Percentiles rank a stretch among this genome's conserved stretches.
These are phyloP conservation scores for Spermophilus dauricus DNA, from an alignment of 2,113 vertebrate genomes.

Conservation along the genomic window DNA sequence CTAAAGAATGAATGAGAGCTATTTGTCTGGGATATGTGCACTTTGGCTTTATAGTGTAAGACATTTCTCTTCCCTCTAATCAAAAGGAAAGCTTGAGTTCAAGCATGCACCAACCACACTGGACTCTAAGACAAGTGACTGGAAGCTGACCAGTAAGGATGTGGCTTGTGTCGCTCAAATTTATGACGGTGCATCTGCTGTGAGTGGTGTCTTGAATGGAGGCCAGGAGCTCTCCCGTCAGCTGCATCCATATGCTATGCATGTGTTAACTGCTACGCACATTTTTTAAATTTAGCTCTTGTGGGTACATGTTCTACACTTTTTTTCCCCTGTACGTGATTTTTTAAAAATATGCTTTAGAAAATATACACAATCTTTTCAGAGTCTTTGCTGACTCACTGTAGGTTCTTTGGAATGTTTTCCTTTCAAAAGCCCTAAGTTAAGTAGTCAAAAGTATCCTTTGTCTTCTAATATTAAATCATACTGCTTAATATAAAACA, in stretches of 20 bases:
- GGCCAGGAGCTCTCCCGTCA: constrained; percentile 88
- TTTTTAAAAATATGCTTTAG: constrained; percentile 76
- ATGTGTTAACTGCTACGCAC: constrained; percentile 89
- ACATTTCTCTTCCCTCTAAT: constrained; percentile 54
- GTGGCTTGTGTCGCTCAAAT: constrained; percentile 86
- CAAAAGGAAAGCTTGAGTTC: constrained; percentile 60
- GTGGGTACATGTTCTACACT: constrained; percentile 89
- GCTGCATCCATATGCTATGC: constrained; percentile 88
- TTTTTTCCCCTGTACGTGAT: constrained; percentile 82
- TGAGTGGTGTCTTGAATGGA: constrained; percentile 88
- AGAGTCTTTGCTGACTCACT: constrained; percentile 75
- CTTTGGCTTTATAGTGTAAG: constrained; percentile 22
- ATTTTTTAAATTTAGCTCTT: constrained; percentile 90
- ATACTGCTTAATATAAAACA: not conserved
- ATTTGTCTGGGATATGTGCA: not conserved
- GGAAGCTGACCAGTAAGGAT: constrained; percentile 84
- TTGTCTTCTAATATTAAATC: constrained; percentile 61
- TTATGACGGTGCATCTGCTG: constrained; percentile 87
- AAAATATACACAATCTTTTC: constrained; percentile 86
- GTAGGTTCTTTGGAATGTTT: constrained; percentile 63
- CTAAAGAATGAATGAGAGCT: constrained; percentile 52
- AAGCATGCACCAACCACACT: constrained; percentile 63
- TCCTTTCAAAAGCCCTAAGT: constrained; percentile 67
- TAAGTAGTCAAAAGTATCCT: constrained; percentile 64
- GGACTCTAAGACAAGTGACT: constrained; percentile 84